Conservation (phyloP, 2,888 invertebrate genomes). For the Mechanitis mazaeus region DNA sequence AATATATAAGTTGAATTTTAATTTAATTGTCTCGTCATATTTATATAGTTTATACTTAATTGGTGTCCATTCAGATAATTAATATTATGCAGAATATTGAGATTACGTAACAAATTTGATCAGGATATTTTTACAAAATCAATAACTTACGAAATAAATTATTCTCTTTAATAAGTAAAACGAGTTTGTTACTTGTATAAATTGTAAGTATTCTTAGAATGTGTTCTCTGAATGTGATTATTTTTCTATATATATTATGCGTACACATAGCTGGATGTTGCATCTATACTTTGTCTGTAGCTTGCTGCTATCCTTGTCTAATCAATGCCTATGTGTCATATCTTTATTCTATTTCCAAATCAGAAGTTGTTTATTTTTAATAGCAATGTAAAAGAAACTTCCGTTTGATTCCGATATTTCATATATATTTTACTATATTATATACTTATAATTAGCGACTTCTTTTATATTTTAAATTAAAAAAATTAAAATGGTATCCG, state of each 20-base stretch:
- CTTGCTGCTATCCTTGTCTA: constrained; percentile 5
- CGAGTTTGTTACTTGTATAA: background rate
- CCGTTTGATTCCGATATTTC: background rate
- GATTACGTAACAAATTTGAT: no score
- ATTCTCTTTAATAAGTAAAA: no score
- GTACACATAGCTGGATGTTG: constrained; percentile 1
- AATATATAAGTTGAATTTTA: background rate
- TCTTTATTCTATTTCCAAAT: constrained; percentile 6
- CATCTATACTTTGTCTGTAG: constrained; percentile 1
- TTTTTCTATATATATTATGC: background rate
- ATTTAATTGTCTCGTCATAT: background rate
- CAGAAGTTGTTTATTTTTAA: constrained; percentile 4
- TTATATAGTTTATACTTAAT: background rate
- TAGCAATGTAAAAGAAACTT: constrained; percentile 4
- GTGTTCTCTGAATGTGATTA: background rate
- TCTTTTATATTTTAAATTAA: background rate
- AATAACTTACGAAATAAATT: no score
- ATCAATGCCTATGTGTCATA: constrained; percentile 7
- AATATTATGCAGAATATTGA: no score
- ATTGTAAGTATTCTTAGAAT: background rate
- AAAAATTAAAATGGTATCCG: background rate
- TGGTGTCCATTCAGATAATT: background rate
- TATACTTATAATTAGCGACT: background rate
- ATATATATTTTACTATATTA: background rate
- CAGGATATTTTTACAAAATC: no score